Percentiles rank a stretch among this genome's conserved stretches.
These are phyloP conservation scores for Megalops cyprinoides DNA, from an alignment of 2,797 vertebrate genomes.

Conservation along the genomic window DNA sequence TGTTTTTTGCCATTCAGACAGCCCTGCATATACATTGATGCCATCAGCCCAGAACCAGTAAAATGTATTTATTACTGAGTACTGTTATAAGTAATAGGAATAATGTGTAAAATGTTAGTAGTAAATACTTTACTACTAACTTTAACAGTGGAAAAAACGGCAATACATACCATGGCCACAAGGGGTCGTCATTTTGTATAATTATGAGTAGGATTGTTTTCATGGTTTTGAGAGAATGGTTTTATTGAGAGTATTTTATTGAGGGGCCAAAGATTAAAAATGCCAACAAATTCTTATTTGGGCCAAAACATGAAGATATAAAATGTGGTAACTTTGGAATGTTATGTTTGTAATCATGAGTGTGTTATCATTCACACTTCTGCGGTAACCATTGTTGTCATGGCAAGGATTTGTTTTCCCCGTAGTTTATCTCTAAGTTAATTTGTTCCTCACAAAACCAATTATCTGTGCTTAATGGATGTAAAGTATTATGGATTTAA, in stretches of 20 bases:
- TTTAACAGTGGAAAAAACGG: too few relatives aligned
- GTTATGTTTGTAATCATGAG: not conserved
- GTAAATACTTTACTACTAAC: too few relatives aligned
- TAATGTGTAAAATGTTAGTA: not conserved
- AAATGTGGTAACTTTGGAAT: constrained; percentile 1
- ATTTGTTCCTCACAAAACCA: not conserved
- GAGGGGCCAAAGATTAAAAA: not conserved
- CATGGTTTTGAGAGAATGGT: not conserved
- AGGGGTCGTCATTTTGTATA: not conserved
- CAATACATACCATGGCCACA: not conserved
- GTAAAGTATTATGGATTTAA: not conserved
- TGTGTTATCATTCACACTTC: not conserved
- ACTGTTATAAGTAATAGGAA: not conserved
- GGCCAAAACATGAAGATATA: not conserved
- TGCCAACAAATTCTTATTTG: not conserved
- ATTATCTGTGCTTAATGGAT: not conserved
- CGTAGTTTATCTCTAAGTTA: not conserved
- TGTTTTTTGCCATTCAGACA: not conserved
- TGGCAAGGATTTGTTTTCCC: not conserved
- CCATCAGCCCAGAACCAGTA: not conserved
- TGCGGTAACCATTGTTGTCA: not conserved
- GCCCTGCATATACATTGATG: not conserved
- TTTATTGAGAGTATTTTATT: not conserved
- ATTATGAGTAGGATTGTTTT: not conserved
- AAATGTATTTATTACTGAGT: not conserved